A percentile compares a stretch with the other conserved stretches of the same genome.
Evolutionary conservation across 2,113 vertebrate species (phyloP).

Genomic region (Lanius ludovicianus): DNA sequence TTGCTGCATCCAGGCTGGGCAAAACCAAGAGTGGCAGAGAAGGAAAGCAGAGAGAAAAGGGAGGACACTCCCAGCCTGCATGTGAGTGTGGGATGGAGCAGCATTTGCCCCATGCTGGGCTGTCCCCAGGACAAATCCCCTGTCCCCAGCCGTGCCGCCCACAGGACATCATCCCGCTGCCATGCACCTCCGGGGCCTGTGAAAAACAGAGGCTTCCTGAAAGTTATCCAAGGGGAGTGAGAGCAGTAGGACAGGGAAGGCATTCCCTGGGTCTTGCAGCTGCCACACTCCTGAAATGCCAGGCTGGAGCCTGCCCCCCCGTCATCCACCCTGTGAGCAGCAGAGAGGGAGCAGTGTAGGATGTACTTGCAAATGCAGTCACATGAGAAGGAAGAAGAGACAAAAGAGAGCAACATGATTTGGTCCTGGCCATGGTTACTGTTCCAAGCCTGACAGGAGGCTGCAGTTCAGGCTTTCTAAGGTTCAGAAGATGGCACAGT

Average conservation of each 20-base stretch:
- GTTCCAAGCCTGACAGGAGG: neutral
- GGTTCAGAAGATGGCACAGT: too few relatives aligned
- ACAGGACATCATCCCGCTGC: neutral
- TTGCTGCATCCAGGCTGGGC: neutral
- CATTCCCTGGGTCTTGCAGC: neutral
- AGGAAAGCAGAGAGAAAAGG: neutral
- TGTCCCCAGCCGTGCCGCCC: neutral
- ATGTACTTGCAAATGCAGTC: neutral
- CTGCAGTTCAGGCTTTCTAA: neutral
- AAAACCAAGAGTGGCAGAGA: neutral
- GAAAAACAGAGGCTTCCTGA: neutral
- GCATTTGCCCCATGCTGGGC: fast-evolving
- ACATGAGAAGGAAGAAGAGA: neutral
- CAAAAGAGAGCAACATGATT: neutral
- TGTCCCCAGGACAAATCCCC: neutral
- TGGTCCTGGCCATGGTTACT: neutral
- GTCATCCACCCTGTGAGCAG: neutral
- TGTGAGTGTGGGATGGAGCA: neutral
- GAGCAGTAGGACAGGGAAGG: neutral
- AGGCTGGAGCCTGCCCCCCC: neutral
- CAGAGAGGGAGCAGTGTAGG: neutral
- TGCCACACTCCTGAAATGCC: neutral
- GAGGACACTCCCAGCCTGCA: too few relatives aligned
- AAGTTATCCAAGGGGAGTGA: fast-evolving
- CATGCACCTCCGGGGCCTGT: fast-evolving